phyloP scores from a whole-genome alignment of 1,140 invertebrate species.

The Formica selysi region DNA sequence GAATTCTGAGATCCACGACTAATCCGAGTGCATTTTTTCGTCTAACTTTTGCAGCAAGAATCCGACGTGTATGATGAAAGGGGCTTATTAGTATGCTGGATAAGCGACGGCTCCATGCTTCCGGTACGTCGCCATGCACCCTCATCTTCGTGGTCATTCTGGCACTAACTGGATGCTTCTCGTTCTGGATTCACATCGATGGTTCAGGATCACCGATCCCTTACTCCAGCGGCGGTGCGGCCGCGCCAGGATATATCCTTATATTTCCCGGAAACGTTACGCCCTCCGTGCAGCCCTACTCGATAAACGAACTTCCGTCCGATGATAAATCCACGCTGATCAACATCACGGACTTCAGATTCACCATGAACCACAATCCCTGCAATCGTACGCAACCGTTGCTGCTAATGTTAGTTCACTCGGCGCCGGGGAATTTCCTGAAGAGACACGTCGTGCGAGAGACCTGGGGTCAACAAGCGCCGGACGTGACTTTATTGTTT shows the following conservation, averaged over 20 bases:
- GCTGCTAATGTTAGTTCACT: slow-evolving; percentile 90
- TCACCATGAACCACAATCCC: slow-evolving; percentile 86
- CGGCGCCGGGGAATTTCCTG: slow-evolving; percentile 88
- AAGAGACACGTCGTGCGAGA: slow-evolving; percentile 89
- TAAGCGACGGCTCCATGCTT: slow-evolving; percentile 80
- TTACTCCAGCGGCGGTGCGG: slow-evolving; percentile 55
- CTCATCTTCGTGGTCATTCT: slow-evolving; percentile 76
- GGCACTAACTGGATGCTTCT: slow-evolving; percentile 76
- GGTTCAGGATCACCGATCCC: slow-evolving; percentile 62
- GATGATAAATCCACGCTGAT: slow-evolving; percentile 86
- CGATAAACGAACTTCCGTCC: slow-evolving; percentile 77
- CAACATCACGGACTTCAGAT: slow-evolving; percentile 88
- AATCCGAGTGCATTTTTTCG: background rate
- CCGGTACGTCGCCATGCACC: slow-evolving; percentile 79
- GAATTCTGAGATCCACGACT: background rate
- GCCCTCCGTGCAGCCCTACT: slow-evolving; percentile 62
- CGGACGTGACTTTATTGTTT: slow-evolving; percentile 88
- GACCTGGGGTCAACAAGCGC: slow-evolving; percentile 89
- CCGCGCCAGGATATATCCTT: slow-evolving; percentile 73
- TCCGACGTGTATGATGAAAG: slow-evolving; percentile 77
- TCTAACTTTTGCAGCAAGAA: slow-evolving; percentile 55
- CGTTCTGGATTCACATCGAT: slow-evolving; percentile 77
- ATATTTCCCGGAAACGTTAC: slow-evolving; percentile 74
- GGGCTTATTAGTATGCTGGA: slow-evolving; percentile 81
- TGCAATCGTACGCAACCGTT: slow-evolving; percentile 86